Percentiles rank a stretch among this genome's conserved stretches.
These are phyloP conservation scores for Noctua janthe DNA, from an alignment of 2,888 invertebrate genomes.

Conservation along the genomic window DNA sequence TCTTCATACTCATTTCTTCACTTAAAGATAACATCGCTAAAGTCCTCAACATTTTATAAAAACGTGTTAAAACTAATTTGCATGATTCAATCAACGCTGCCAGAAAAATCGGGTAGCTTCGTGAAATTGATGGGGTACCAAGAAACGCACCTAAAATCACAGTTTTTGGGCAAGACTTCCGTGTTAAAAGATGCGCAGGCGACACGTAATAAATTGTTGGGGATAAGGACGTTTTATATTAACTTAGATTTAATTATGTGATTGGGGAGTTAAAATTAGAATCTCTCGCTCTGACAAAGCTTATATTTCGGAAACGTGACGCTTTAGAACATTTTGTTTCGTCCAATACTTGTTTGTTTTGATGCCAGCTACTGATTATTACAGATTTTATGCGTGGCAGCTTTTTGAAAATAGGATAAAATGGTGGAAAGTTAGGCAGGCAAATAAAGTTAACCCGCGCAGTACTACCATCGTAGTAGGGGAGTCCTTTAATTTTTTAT, in stretches of 20 bases:
- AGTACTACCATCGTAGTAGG: too few species aligned
- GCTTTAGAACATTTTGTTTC: neutral
- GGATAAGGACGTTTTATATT: constrained; percentile 17
- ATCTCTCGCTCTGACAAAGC: neutral
- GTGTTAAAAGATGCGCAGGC: constrained; percentile 37
- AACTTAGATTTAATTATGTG: constrained; percentile 35
- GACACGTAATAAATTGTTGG: constrained; percentile 36
- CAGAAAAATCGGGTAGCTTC: constrained; percentile 68
- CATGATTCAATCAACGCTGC: constrained; percentile 65
- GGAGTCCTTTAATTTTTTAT: too few species aligned
- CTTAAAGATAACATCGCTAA: constrained; percentile 40
- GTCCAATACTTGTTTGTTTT: neutral
- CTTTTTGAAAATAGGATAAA: neutral
- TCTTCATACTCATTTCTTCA: neutral
- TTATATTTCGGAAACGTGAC: neutral
- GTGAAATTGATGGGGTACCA: constrained; percentile 67
- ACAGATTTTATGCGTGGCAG: neutral
- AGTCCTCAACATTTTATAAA: constrained; percentile 27
- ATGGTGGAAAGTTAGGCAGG: neutral
- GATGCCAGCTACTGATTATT: neutral
- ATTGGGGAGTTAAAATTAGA: constrained; percentile 32
- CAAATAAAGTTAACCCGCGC: neutral
- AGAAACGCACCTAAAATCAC: constrained; percentile 69
- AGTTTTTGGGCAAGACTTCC: constrained; percentile 54
- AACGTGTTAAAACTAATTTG: constrained; percentile 61